Percentiles rank a stretch among this genome's conserved stretches.
Evolutionary conservation across 2,888 invertebrate species (phyloP).

Genomic region (Philereme transversata): DNA sequence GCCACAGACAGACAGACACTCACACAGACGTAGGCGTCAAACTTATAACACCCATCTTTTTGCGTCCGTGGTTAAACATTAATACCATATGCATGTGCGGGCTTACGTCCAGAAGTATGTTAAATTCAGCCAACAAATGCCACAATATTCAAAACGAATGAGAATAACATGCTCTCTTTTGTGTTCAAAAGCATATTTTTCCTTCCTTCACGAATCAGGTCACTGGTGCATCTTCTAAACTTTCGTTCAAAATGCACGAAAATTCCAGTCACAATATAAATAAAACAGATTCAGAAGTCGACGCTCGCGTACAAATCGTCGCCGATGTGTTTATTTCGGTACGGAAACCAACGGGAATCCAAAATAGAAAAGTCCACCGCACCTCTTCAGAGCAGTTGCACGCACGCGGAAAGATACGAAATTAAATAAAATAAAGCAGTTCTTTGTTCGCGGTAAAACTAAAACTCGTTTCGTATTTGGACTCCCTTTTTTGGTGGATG

Average conservation of each 20-base stretch:
- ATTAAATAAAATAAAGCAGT: conserved; percentile 37
- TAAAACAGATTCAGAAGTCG: conserved; percentile 56
- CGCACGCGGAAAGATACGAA: conserved; percentile 57
- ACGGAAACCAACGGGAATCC: conserved; percentile 61
- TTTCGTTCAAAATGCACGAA: conserved; percentile 25
- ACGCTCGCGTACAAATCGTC: conserved; percentile 57
- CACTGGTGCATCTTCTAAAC: conserved; percentile 27
- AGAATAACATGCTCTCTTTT: background rate
- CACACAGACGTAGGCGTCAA: no score
- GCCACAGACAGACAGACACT: no score
- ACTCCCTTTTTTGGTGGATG: conserved; percentile 9
- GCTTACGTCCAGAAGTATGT: no score
- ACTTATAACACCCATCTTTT: no score
- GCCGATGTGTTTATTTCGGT: conserved; percentile 77
- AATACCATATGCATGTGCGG: no score
- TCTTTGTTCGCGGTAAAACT: conserved; percentile 28
- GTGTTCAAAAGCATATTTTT: conserved; percentile 8
- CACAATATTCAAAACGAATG: no score
- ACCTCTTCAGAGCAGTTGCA: conserved; percentile 64
- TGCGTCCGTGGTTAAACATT: no score
- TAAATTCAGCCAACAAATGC: no score
- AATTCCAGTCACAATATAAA: conserved; percentile 44
- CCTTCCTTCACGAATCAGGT: conserved; percentile 23
- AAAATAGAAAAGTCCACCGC: conserved; percentile 80
- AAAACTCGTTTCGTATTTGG: conserved; percentile 33